Conservation (phyloP, 1,140 invertebrate species). For the Lepeophtheirus salmonis region DNA sequence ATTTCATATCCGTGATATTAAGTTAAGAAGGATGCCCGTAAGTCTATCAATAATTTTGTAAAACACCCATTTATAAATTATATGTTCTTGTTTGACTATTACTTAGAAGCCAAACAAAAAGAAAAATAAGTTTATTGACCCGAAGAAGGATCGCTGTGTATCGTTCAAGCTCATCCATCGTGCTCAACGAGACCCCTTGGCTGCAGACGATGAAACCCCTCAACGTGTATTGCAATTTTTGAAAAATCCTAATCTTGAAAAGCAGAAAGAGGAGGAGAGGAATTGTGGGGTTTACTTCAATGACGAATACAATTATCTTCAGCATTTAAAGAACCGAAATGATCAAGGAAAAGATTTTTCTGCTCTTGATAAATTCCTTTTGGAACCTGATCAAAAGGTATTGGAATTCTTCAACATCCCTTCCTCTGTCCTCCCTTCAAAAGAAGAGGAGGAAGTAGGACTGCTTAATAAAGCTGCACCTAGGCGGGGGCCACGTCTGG, state of each 20-base stretch:
- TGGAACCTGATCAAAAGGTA: constrained; percentile 21
- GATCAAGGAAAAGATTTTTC: constrained; percentile 25
- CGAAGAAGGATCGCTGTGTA: constrained; percentile 61
- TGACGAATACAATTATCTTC: constrained; percentile 86
- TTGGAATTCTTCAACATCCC: constrained; percentile 41
- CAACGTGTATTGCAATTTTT: constrained; percentile 45
- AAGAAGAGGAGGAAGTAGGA: constrained; percentile 67
- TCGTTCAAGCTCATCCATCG: constrained; percentile 78
- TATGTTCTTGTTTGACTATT: background rate
- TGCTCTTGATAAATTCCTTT: constrained; percentile 15
- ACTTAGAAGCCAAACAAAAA: constrained; percentile 19
- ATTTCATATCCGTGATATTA: too few relatives aligned
- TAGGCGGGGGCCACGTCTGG: constrained; percentile 41
- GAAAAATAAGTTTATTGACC: constrained; percentile 63
- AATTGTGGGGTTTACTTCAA: constrained; percentile 91
- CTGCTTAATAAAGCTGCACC: constrained; percentile 69
- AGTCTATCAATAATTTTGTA: background rate
- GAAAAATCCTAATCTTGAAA: constrained; percentile 26
- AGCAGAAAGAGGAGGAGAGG: constrained; percentile 49
- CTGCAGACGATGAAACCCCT: constrained; percentile 66
- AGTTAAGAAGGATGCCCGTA: too few relatives aligned
- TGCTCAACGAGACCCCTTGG: constrained; percentile 74
- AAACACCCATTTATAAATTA: background rate
- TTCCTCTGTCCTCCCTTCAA: constrained; percentile 73
- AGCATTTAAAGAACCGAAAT: constrained; percentile 57